Evolutionary conservation across 2,888 invertebrate species (phyloP).

Genomic region (Dicyrtomina minuta): DNA sequence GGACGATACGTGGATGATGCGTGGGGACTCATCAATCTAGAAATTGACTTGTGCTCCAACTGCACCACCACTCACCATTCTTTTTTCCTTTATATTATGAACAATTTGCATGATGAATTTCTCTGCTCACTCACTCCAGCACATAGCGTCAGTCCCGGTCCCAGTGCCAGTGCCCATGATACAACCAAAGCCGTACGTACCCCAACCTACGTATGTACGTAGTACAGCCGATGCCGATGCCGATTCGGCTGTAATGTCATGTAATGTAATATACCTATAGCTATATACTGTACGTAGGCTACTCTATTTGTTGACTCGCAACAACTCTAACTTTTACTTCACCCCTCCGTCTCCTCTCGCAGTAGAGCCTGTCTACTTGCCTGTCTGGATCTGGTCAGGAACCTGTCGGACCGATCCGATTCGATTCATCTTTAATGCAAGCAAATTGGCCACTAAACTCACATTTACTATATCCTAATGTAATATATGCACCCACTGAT

Average conservation of each 20-base stretch:
- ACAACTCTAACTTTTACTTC: slow-evolving; percentile 6
- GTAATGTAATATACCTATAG: too few species aligned
- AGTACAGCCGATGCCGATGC: too few species aligned
- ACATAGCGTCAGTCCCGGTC: too few species aligned
- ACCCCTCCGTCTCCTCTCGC: slow-evolving; percentile 16
- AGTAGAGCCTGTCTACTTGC: background rate
- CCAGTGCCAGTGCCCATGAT: too few species aligned
- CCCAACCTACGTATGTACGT: too few species aligned
- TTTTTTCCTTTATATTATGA: background rate
- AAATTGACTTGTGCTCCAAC: slow-evolving; percentile 23
- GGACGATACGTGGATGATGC: slow-evolving; percentile 13
- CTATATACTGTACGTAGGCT: too few species aligned
- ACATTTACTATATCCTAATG: slow-evolving; percentile 5
- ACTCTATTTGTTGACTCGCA: too few species aligned
- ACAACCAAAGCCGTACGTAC: background rate
- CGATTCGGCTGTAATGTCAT: too few species aligned
- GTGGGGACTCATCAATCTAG: slow-evolving; percentile 26
- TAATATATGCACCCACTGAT: background rate
- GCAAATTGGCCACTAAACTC: slow-evolving; percentile 38
- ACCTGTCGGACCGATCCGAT: slow-evolving; percentile 21
- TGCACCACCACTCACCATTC: too few species aligned
- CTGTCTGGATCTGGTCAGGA: slow-evolving; percentile 1
- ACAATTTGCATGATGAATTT: slow-evolving; percentile 33
- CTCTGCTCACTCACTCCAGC: background rate
- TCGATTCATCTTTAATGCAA: slow-evolving; percentile 28